Conservation (phyloP, 2,888 invertebrate species). For the Augiades crinisus region DNA sequence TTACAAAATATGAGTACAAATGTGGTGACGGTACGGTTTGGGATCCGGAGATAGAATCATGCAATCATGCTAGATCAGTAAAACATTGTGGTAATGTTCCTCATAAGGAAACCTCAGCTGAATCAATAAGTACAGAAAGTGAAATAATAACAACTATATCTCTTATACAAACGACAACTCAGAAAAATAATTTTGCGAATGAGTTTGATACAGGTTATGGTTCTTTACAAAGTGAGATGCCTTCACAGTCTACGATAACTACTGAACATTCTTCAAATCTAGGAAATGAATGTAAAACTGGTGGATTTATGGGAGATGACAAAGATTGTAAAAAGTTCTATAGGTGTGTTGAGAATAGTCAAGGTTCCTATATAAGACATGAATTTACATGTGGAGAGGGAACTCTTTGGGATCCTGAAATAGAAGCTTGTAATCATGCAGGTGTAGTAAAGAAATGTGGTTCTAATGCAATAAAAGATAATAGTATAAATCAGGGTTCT, state of each 20-base stretch:
- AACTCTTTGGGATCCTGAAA: conserved; percentile 82
- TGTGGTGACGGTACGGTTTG: conserved; percentile 83
- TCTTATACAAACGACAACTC: conserved; percentile 31
- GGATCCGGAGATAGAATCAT: conserved; percentile 79
- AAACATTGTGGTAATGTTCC: conserved; percentile 34
- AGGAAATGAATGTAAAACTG: conserved; percentile 28
- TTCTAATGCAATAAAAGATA: conserved; percentile 19
- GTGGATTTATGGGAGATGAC: conserved; percentile 78
- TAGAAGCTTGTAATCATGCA: conserved; percentile 81
- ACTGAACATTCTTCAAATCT: conserved; percentile 27
- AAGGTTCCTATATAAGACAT: conserved; percentile 69
- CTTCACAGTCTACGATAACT: not conserved
- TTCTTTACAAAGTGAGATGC: conserved; percentile 16
- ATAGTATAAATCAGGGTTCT: conserved; percentile 26
- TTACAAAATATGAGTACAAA: conserved; percentile 76
- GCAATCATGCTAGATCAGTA: conserved; percentile 81
- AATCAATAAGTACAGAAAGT: conserved; percentile 14
- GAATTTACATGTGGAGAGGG: conserved; percentile 82
- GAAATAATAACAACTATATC: conserved; percentile 27
- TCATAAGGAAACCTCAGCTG: conserved; percentile 1
- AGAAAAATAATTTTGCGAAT: conserved; percentile 21
- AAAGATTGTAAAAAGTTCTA: conserved; percentile 85
- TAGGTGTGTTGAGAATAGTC: conserved; percentile 82
- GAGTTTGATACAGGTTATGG: conserved; percentile 35
- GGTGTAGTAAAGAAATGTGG: conserved; percentile 60